phyloP scores from a whole-genome alignment of 2,797 vertebrate species.

The Centroberyx gerrardi region DNA sequence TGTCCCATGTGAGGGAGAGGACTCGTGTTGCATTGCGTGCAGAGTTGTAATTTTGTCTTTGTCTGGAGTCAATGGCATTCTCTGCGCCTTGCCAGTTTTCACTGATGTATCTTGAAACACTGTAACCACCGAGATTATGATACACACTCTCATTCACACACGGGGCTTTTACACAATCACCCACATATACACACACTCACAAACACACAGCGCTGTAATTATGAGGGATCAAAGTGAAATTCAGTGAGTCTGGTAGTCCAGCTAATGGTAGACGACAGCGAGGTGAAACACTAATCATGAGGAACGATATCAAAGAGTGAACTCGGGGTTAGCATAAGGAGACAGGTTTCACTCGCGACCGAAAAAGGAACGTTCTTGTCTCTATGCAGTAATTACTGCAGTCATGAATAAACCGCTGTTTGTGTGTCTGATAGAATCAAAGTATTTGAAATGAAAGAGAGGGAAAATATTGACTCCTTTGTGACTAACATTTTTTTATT shows the following conservation, averaged over 20 bases:
- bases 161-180: constrained; percentile 11
- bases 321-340: neutral
- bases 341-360: neutral
- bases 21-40: constrained; percentile 71
- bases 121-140: constrained; percentile 29
- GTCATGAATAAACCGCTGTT: neutral
- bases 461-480: constrained; percentile 2
- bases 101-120: constrained; percentile 43
- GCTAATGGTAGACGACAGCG: constrained; percentile 47
- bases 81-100: constrained; percentile 45
- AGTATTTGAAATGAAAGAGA: constrained; percentile 7
- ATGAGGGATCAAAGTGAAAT: constrained; percentile 58
- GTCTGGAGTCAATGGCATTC: constrained; percentile 55
- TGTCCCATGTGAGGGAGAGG: constrained; percentile 27
- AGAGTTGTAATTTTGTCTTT: constrained; percentile 58
- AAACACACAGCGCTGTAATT: constrained; percentile 47
- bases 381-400: neutral
- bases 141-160: constrained; percentile 15
- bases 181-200: neutral
- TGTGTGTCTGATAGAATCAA: neutral
- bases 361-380: constrained; percentile 7
- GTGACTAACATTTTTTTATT: neutral
- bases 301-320: constrained; percentile 54
- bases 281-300: constrained; percentile 49
- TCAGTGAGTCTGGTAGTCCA: constrained; percentile 36